Base-by-base conservation (phyloP, 2,888 invertebrate species). In the Ferrisia virgata region DNA sequence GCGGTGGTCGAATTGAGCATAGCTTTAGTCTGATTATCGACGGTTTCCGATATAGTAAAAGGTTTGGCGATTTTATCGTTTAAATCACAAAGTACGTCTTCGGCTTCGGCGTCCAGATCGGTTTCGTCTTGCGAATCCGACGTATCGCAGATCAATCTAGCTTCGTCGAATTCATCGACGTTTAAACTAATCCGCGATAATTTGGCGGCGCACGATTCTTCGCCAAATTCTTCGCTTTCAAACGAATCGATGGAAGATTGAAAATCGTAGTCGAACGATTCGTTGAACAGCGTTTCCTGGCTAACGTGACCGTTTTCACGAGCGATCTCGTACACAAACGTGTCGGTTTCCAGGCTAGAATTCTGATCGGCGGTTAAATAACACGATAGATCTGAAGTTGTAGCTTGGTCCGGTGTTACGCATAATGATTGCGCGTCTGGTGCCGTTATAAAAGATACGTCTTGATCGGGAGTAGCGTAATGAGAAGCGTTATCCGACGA, bases 321-420 rank as follows among this genome's bases (percentile, higher is more conserved):
- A 28, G 83, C 72, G 9, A 40, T 76, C n/a, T 76, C 31, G 53
- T 80, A 80, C 11, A 83, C 11, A 13, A 31, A 83, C 18, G 83
- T 83, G 33, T 83, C 47, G 9, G 64, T 39, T 22, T 82, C 82
- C n/a, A 64, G 39, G 80, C 80, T 80, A 25, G 72, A 72, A 22
- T 83, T 83, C 47, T 76, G 72, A 31, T 83, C 83, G 15, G 83
- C 83, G 1, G 83, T 83, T 25, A 83, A 18, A 18, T 83, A 83
- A 31, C 72, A 83, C 2, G 83, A 83, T 18, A 64, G 8, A n/a
- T 83, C 83, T 4, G 83, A 72, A 11, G 69, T 47, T 47, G 83
- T 83, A 1, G 36, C 58, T 33, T 64, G 64, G 18, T 53, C 53
- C 33, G 82, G 82, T 2, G 82, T 82, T 0, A 76, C 43, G 43